Base-by-base conservation (phyloP, 2,113 vertebrate species). In the Sapayoa aenigma region DNA sequence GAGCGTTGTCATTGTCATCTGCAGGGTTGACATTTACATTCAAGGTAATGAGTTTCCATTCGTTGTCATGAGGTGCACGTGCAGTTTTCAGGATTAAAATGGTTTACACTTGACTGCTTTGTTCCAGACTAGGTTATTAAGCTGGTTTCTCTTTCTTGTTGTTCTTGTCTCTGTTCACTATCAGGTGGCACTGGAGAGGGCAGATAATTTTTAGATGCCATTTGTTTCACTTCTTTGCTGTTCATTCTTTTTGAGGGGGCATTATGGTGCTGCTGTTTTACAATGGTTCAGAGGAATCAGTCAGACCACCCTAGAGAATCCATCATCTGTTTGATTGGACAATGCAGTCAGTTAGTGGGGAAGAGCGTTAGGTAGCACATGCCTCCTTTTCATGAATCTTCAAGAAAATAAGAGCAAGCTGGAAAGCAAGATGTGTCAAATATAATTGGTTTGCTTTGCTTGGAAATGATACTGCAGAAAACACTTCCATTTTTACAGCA, bases 391-490 rank as follows among this genome's bases (percentile, higher is more conserved):
- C 77, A 59, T 52, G 67, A 47, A 55, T 90, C 66, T 85, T 46
- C 76, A 77, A 50, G 67, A 69, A 69, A 63, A 62, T 65, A 56
- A 52, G 44, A 66, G 50, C 50, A 71, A 91, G 23, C 23, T 88
- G 47, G 44, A 88, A 88, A 94, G 67, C 37, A 88, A 56, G 59
- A 71, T 87, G 28, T 59, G 31, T 63, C 52, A 94, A 78, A 85
- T 55, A 28, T 49, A 76, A 66, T 50, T 85, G 33, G 30, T 88
- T 91, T 50, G 53, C 50, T 90, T 91, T 85, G 87, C 53, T 88
- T 91, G 93, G 84, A 95, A 91, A 83, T 59, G 22, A 74, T 66
- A 74, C 55, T 62, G 33, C 50, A 83, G 44, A 87, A 94, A 87
- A 15, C 27, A 47, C 21, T 50, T 65, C 27, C 7, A 49, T 60